Percentiles rank a stretch among this genome's conserved stretches.
Conservation (phyloP, 2,888 invertebrate genomes). For the Cremastinae sp. region DNA sequence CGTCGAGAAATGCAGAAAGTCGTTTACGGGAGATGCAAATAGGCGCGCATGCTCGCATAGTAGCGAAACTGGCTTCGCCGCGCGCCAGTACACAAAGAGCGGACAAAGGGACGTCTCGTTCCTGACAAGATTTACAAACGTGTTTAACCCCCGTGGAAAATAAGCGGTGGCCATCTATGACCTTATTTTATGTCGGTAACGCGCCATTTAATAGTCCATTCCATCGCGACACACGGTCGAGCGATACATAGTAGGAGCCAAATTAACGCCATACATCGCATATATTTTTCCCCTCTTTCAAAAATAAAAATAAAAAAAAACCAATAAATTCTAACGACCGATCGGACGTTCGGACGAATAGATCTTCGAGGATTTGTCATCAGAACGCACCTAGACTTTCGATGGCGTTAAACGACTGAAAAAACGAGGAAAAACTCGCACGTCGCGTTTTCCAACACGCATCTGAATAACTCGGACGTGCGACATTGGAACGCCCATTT, state of each 20-base stretch:
- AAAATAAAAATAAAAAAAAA: constrained; percentile 2
- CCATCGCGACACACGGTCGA: constrained; percentile 14
- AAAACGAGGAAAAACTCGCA: constrained; percentile 26
- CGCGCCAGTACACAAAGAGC: constrained; percentile 20
- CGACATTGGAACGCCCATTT: constrained; percentile 45
- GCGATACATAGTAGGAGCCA: constrained; percentile 10
- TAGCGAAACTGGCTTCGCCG: constrained; percentile 2
- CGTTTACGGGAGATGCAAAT: too few relatives aligned
- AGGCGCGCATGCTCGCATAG: neutral
- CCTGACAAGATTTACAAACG: constrained; percentile 37
- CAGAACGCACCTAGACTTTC: constrained; percentile 18
- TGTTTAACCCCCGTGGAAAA: neutral
- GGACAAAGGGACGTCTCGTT: constrained; percentile 44
- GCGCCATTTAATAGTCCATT: constrained; percentile 1
- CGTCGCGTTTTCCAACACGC: too few relatives aligned
- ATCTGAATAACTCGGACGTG: constrained; percentile 40
- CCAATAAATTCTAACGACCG: neutral
- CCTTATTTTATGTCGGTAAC: constrained; percentile 26
- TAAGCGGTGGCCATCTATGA: constrained; percentile 2
- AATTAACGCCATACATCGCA: constrained; percentile 34
- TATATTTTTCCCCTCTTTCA: constrained; percentile 4
- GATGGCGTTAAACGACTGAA: constrained; percentile 21
- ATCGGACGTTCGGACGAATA: constrained; percentile 32
- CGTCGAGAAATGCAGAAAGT: constrained; percentile 28
- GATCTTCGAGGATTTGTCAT: constrained; percentile 41